phyloP scores from a whole-genome alignment of 2,888 invertebrate genomes.

The Anoplius nigerrimus region DNA sequence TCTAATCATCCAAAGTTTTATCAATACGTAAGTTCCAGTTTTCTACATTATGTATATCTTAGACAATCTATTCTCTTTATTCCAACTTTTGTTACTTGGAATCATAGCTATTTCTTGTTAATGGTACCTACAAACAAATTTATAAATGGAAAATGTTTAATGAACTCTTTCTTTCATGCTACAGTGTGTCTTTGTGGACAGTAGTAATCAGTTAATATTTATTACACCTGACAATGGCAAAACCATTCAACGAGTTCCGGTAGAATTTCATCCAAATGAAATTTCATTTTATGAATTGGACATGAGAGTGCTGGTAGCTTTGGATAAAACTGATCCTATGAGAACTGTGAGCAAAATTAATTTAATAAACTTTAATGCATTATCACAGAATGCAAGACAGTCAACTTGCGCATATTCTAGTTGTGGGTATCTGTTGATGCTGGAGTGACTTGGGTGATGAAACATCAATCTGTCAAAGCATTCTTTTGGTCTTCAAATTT shows the following conservation, averaged over 20 bases:
- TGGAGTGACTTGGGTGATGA: slow-evolving; percentile 82
- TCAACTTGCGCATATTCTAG: slow-evolving; percentile 72
- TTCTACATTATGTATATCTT: not conserved
- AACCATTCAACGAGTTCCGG: slow-evolving; percentile 79
- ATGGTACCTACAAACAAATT: no score
- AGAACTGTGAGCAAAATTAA: slow-evolving; percentile 77
- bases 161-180: slow-evolving; percentile 58
- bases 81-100: no score
- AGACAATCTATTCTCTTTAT: not conserved
- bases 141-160: slow-evolving; percentile 10
- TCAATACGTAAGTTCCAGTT: slow-evolving; percentile 82
- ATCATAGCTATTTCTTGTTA: no score
- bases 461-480: slow-evolving; percentile 86
- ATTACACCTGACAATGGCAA: slow-evolving; percentile 85
- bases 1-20: slow-evolving; percentile 89
- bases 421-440: slow-evolving; percentile 86
- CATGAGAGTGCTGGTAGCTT: slow-evolving; percentile 82
- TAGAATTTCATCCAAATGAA: slow-evolving; percentile 87
- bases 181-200: slow-evolving; percentile 91
- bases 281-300: slow-evolving; percentile 85
- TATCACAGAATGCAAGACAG: not conserved
- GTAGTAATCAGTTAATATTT: slow-evolving; percentile 84
- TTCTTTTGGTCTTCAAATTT: slow-evolving; percentile 82
- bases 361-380: no score
- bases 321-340: slow-evolving; percentile 83